phyloP scores from a whole-genome alignment of 2,797 vertebrate species.

The Sphenodon punctatus region DNA sequence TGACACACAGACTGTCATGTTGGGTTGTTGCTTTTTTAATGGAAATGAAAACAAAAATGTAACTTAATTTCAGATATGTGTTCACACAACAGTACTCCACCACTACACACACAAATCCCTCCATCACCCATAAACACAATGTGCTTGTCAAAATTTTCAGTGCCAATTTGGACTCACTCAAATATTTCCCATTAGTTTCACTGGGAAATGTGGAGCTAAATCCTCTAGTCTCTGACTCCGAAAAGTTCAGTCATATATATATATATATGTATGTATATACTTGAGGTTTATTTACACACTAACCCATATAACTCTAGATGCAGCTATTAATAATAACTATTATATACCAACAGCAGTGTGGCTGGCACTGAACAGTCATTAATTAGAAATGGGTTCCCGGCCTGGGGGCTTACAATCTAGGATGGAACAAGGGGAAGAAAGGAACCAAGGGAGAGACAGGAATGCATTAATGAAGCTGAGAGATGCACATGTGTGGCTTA shows the following conservation, averaged over 20 bases:
- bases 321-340: too few species aligned
- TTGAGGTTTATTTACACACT: too few species aligned
- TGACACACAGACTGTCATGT: fast-evolving
- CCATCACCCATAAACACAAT: neutral
- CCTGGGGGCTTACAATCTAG: too few species aligned
- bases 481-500: too few species aligned
- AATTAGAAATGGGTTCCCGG: too few species aligned
- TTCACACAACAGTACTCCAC: neutral
- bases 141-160: fast-evolving
- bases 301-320: too few species aligned
- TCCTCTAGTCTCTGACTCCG: neutral
- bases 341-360: too few species aligned
- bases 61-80: neutral
- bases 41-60: neutral
- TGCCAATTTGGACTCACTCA: neutral
- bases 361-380: too few species aligned
- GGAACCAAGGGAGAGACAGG: too few species aligned
- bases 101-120: neutral
- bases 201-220: neutral
- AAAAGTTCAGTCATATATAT: neutral
- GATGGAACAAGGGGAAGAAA: too few species aligned
- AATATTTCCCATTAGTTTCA: neutral
- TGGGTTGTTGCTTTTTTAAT: neutral
- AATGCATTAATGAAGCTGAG: too few species aligned
- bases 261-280: too few species aligned